Evolutionary conservation across 2,797 vertebrate species (phyloP).

Genomic region (Ciconia nigra): DNA sequence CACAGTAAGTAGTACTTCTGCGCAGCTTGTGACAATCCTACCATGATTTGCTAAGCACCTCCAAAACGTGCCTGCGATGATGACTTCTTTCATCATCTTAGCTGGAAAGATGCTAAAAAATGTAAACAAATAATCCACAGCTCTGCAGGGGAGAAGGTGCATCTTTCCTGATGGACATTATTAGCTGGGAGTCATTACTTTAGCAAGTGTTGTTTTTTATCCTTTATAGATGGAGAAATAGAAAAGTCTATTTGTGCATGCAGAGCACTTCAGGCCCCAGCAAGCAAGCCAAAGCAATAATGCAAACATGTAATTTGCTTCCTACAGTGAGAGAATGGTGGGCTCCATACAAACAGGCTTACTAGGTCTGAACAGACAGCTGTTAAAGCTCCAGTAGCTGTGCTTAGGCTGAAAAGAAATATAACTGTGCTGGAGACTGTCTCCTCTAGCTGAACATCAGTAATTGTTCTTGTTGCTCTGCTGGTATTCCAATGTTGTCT

Average conservation of each 20-base stretch:
- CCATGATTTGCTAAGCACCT: not conserved
- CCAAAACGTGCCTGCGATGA: not conserved
- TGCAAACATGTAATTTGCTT: not conserved
- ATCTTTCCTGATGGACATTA: not conserved
- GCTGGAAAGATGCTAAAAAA: not conserved
- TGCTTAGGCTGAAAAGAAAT: not conserved
- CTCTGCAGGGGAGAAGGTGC: not conserved
- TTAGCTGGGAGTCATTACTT: not conserved
- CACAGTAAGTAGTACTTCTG: not conserved
- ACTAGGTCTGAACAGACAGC: not conserved
- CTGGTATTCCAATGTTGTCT: fast-evolving
- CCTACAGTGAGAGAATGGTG: not conserved
- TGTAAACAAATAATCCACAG: not conserved
- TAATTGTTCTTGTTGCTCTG: not conserved
- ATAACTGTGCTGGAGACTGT: not conserved
- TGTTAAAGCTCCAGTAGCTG: not conserved
- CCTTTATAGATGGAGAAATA: not conserved
- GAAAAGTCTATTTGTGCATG: not conserved
- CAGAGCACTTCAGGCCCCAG: not conserved
- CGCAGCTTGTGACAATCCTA: not conserved
- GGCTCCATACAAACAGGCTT: not conserved
- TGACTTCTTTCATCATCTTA: not conserved
- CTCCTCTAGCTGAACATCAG: not conserved
- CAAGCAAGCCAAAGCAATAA: not conserved
- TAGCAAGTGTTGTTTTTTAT: not conserved